Base-by-base conservation (phyloP, 2,888 invertebrate genomes). In the Mycalesis mineus region DNA sequence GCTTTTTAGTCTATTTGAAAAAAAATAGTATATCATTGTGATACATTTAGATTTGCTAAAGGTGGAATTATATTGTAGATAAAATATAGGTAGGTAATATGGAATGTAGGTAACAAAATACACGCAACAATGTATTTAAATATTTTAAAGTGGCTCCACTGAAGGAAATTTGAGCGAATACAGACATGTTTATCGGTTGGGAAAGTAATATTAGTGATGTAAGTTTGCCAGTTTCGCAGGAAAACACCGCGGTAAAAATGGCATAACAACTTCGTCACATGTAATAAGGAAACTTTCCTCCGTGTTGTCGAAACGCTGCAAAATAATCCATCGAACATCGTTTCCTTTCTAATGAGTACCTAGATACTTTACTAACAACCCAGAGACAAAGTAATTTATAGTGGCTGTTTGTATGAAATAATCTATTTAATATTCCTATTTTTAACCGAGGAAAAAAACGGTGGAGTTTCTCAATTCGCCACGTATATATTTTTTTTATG, bases 221-320 rank as follows among this genome's bases (percentile, higher is more conserved):
- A 51, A 51, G 40, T 51, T 51, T 15, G 40, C 39, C 7, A 51
- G 36, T 54, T 44, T 37, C 29, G n/a, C 37, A 39, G n/a, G 54
- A 54, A 54, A 54, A 54, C 45, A 54, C 29, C 14, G 14, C 28
- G 45, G 37, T 45, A 54, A 54, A 39, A 54, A 54, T 47, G 29
- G 11, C 39, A 37, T 39, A 37, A 17, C 37, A 39, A 22, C 33
- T 44, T 36, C 22, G 53, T 37, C 36, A 36, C 42, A 40, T 40
- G 44, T 37, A 14, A 44, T 44, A 45, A 13, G 3, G 28, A 54
- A 54, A 44, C 22, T 54, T 54, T 45, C 9, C 9, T 28, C 37
- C 29, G 13, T 11, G 50, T 50, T 40, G 50, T 40, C n/a, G 39
- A 51, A 51, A 51, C 7, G 40, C 40, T 28, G 15, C 40, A 51